Base-by-base conservation (phyloP, 1,140 invertebrate genomes). In the Drosophila miranda region DNA sequence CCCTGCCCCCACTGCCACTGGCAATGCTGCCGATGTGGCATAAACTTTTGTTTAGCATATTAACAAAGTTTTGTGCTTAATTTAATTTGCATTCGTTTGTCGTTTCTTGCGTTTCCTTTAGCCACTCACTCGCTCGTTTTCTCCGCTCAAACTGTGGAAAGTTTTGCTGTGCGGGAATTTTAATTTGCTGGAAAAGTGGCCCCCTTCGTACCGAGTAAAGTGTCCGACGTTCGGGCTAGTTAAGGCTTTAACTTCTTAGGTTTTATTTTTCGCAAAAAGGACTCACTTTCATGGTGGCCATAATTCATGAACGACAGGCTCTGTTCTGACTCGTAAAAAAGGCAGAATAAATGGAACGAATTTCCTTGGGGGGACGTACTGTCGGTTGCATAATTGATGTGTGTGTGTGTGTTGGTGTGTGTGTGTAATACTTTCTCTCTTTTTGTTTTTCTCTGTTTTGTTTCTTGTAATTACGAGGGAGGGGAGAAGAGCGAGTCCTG, bases 31-130 rank as follows among this genome's bases (percentile, higher is more conserved):
- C 41, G 16, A 53, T 16, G n/a, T 41, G 30, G 43, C 28, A 55
- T 62, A 64, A 78, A 82, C 51, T 78, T 82, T 78, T 68, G 62
- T 56, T 76, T 87, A 44, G 78, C 66, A 86, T 87, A 86, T 86
- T 82, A 75, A 73, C 66, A 86, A 86, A 86, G 81, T 86, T 87
- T 86, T 46, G 70, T 72, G 64, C 68, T 87, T 87, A 69, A 87
- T 86, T 87, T 87, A 87, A 86, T 87, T 75, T 87, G 62, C 73
- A 60, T 77, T 81, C 49, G 55, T 78, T 50, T 57, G 59, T 49
- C 42, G n/a, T 49, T 46, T 62, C 6, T 55, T 30, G 55, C 26
- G 14, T 49, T 42, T 19, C 50, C n/a, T 55, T 23, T 26, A 5
- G 11, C 19, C 16, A 48, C 45, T 11, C 3, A 0, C 34, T 30